Percentiles rank a stretch among this genome's conserved stretches.
Evolutionary conservation across 2,888 invertebrate species (phyloP).

Genomic region (Drosophila anomalata): DNA sequence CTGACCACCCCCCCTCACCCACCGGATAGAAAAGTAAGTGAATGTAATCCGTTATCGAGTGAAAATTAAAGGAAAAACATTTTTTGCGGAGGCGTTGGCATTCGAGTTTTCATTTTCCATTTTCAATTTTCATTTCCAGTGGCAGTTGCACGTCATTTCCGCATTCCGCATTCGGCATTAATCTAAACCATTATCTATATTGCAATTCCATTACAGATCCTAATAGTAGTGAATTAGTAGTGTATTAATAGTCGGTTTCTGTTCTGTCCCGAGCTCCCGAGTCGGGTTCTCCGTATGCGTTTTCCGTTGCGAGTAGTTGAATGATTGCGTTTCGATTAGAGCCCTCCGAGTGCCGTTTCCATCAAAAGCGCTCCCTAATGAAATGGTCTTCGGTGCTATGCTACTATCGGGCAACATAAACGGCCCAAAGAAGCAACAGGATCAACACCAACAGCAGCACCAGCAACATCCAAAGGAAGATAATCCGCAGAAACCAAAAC

Average conservation of each 20-base stretch:
- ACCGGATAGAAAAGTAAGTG: conserved; percentile 19
- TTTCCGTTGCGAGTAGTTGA: conserved; percentile 22
- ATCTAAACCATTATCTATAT: conserved; percentile 59
- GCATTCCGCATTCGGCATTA: conserved; percentile 24
- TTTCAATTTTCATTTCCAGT: conserved; percentile 22
- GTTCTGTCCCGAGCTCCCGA: neutral
- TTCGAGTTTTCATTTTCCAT: conserved; percentile 39
- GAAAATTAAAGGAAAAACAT: neutral
- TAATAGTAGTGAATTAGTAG: conserved; percentile 29
- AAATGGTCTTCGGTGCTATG: conserved; percentile 84
- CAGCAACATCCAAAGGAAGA: conserved; percentile 21
- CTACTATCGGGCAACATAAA: conserved; percentile 83
- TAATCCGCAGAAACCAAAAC: conserved; percentile 13
- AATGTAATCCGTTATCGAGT: neutral
- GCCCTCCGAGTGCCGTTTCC: conserved; percentile 59
- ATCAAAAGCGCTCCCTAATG: conserved; percentile 80
- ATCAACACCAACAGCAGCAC: conserved; percentile 41
- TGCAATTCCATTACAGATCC: conserved; percentile 74
- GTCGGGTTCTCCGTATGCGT: conserved; percentile 15
- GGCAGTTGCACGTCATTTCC: conserved; percentile 33
- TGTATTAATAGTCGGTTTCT: conserved; percentile 32
- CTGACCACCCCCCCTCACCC: neutral
- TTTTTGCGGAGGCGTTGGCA: conserved; percentile 38
- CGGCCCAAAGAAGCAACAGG: conserved; percentile 74
- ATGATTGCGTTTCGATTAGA: conserved; percentile 51